Conservation (phyloP, 2,797 vertebrate species). For the Petrocephalus schoutedeni region DNA sequence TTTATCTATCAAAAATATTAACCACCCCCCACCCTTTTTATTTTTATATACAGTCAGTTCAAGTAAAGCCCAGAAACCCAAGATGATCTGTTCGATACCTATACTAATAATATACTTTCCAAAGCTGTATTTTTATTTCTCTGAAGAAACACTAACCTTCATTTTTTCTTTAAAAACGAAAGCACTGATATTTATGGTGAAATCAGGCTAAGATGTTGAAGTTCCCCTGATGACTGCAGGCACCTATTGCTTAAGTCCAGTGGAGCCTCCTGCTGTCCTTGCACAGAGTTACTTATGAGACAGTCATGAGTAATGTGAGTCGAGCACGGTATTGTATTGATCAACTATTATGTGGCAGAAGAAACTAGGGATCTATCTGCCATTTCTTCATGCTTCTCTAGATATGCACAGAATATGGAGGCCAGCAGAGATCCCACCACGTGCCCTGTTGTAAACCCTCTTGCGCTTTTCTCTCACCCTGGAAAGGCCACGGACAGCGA, state of each 20-base stretch:
- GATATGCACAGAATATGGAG: not conserved
- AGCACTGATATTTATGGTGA: not conserved
- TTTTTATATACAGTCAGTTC: not conserved
- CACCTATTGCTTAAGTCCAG: not conserved
- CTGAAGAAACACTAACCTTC: not conserved
- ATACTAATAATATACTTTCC: not conserved
- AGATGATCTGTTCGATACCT: not conserved
- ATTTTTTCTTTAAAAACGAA: not conserved
- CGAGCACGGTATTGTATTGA: not conserved
- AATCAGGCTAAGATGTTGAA: not conserved
- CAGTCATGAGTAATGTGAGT: not conserved
- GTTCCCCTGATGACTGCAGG: not conserved
- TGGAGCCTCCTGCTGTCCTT: not conserved
- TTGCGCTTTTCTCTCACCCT: not conserved
- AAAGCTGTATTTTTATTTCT: not conserved
- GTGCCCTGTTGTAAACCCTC: not conserved
- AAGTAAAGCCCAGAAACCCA: not conserved
- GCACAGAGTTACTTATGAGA: not conserved
- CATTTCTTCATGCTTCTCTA: not conserved
- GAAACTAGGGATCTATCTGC: not conserved
- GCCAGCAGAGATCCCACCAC: not conserved
- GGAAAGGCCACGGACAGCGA: conserved; percentile 82
- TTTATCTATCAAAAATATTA: not conserved
- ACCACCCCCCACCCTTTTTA: not conserved
- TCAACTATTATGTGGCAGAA: not conserved